Base-by-base conservation (phyloP, 2,113 vertebrate species). In the Manacus vitellinus region DNA sequence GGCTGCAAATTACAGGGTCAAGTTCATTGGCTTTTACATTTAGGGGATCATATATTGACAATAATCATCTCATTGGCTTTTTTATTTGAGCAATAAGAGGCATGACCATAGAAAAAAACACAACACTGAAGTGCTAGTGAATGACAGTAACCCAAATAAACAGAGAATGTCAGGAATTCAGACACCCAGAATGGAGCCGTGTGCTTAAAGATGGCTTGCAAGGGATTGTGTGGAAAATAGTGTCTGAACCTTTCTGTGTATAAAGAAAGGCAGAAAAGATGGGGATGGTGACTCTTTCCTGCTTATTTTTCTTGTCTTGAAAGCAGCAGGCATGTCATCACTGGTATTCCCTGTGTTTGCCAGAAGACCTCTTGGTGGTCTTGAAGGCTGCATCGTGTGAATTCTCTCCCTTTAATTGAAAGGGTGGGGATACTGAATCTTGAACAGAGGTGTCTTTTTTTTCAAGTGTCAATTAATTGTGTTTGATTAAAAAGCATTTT, bases 231-330 rank as follows among this genome's bases (percentile, higher is more conserved):
- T 76, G 46, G 63, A 85, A 93, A 86, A 83, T 11, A 39, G 20
- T 6, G 12, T 86, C 73, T 85, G 77, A 89, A 80, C 33, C 10
- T 84, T 77, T 74, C 52, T 93, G 22, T 85, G 21, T 90, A 44
- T 74, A 80, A 92, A 93, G 87, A 44, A 85, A 73, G 35, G 41
- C 88, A 86, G 88, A 92, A 80, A 70, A 88, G 63, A 88, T 90
- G 65, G 65, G 49, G 22, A 65, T 91, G 59, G 78, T 58, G 62
- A 62, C 81, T 95, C 56, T 92, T 83, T n/a, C 33, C 75, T 95
- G 95, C 88, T 96, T 96, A 93, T 96, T 96, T 96, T 97, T 96
- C 92, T 95, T 96, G 78, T 83, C 88, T 92, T 93, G 79, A 92
- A 94, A 96, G 82, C 72, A 80, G 82, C 82, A 94, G 92, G 90